Conservation (phyloP, 2,113 vertebrate genomes). For the Raja brachyura region DNA sequence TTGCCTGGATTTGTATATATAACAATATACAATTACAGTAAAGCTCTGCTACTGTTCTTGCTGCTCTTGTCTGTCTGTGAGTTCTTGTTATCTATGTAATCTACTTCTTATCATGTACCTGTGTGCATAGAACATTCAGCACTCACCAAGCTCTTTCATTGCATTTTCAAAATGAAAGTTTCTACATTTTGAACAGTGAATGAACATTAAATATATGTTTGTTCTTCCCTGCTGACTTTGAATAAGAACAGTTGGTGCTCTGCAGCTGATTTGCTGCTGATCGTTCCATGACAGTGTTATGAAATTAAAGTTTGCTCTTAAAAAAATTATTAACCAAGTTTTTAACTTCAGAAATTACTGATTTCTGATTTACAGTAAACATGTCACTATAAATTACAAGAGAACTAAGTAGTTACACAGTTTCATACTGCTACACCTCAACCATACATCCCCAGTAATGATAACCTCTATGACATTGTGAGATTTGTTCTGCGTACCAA, state of each 20-base stretch:
- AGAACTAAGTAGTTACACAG: background rate
- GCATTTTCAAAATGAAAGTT: background rate
- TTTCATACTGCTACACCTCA: background rate
- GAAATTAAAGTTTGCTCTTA: background rate
- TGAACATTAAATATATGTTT: background rate
- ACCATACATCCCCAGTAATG: background rate
- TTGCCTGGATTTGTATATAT: no score
- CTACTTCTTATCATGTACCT: background rate
- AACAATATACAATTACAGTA: no score
- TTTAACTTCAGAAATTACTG: background rate
- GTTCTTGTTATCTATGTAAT: background rate
- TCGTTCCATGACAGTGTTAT: background rate
- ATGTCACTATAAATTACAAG: background rate
- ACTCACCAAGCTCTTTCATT: background rate
- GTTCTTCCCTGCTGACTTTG: background rate
- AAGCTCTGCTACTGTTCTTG: no score
- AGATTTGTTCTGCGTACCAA: background rate
- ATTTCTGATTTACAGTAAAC: background rate
- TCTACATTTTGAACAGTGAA: background rate
- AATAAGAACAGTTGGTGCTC: background rate
- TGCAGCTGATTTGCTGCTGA: background rate
- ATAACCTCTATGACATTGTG: no score
- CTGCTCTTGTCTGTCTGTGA: no score
- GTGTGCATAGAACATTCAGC: background rate
- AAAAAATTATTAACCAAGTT: no score